These are phyloP conservation scores for Phymorhynchus buccinoides DNA, from an alignment of 1,140 invertebrate genomes.

Conservation along the genomic window DNA sequence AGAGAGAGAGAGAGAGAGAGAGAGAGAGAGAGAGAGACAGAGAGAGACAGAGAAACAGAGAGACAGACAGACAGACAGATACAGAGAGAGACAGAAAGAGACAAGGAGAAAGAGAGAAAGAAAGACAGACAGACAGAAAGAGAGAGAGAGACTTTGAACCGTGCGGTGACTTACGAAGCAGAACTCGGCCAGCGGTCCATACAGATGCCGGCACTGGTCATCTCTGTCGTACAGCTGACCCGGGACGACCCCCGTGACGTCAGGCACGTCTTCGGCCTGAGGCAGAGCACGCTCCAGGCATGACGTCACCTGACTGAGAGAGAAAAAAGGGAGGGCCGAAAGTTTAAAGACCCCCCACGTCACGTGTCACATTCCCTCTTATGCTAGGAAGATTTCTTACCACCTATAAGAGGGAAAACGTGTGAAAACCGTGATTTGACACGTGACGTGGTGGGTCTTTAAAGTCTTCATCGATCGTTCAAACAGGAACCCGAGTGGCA, in stretches of 20 bases:
- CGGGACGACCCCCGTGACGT: constrained; percentile 43
- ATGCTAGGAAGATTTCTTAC: no score
- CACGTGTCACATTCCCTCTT: no score
- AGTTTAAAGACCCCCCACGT: no score
- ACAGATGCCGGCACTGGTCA: constrained; percentile 52
- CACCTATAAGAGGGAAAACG: no score
- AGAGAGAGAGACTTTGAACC: no score
- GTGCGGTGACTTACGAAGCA: background rate
- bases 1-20: background rate
- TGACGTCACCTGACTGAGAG: background rate
- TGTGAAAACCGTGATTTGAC: no score
- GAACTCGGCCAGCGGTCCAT: constrained; percentile 49
- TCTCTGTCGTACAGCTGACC: constrained; percentile 53
- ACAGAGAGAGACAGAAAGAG: background rate
- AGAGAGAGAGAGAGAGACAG: background rate
- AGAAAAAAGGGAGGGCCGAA: no score
- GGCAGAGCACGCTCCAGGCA: background rate
- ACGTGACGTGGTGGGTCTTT: no score
- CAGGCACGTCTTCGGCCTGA: background rate
- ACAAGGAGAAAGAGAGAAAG: background rate
- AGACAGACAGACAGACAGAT: background rate
- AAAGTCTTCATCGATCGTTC: no score
- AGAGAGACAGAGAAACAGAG: background rate
- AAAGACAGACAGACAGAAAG: background rate
- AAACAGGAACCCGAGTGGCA: no score